Percentiles rank a stretch among this genome's conserved stretches.
Evolutionary conservation across 2,888 invertebrate genomes (phyloP).

Genomic region (Merodon equestris): DNA sequence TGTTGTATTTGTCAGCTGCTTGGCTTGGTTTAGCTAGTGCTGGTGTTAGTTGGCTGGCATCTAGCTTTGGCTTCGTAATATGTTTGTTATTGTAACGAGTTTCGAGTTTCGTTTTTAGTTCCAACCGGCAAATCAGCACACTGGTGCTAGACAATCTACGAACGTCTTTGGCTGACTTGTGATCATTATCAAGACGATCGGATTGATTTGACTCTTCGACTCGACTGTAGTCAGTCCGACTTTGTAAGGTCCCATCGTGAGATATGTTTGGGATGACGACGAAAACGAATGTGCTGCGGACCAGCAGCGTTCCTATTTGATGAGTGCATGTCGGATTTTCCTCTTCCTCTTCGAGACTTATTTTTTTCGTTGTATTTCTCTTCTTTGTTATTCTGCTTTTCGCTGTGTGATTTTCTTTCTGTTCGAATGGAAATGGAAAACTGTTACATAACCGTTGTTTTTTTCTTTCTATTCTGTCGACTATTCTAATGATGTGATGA

Average conservation of each 20-base stretch:
- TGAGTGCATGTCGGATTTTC: conserved; percentile 51
- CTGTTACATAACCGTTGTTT: conserved; percentile 39
- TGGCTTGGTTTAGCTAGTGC: background rate
- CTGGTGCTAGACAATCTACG: conserved; percentile 1
- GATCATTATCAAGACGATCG: background rate
- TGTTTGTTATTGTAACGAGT: conserved; percentile 36
- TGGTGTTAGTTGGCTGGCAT: conserved; percentile 33
- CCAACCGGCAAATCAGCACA: conserved; percentile 4
- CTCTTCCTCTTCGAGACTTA: conserved; percentile 41
- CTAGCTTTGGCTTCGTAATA: conserved; percentile 12
- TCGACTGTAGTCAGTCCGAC: conserved; percentile 5
- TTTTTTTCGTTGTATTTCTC: conserved; percentile 2
- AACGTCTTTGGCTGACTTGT: background rate
- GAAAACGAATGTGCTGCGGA: conserved; percentile 32
- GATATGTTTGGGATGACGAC: conserved; percentile 14
- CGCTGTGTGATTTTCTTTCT: conserved; percentile 2
- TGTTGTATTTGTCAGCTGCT: conserved; percentile 37
- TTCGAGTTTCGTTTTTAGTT: conserved; percentile 30
- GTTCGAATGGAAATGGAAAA: conserved; percentile 42
- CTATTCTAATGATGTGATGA: conserved; percentile 25
- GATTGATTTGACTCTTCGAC: background rate
- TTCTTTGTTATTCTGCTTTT: conserved; percentile 7
- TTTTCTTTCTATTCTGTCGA: conserved; percentile 2
- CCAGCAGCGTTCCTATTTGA: conserved; percentile 36
- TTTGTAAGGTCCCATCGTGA: background rate